phyloP scores from a whole-genome alignment of 2,797 vertebrate species.

The Mionectes olivaceus region DNA sequence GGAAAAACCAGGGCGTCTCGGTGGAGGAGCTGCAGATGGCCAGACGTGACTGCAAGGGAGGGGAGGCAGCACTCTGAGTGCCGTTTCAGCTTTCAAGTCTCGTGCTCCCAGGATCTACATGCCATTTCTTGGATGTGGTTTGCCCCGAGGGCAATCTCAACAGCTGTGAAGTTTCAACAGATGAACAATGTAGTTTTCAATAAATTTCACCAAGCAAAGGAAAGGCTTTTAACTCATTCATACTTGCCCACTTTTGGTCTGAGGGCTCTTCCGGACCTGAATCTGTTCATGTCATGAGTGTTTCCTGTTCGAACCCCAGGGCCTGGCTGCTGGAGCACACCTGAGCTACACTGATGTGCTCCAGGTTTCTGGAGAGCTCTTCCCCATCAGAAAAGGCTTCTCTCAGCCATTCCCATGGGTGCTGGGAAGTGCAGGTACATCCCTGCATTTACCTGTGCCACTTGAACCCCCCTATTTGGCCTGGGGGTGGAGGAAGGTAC shows the following conservation, averaged over 20 bases:
- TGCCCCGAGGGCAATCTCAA: conserved; percentile 42
- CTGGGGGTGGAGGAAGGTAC: neutral
- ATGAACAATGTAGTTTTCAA: conserved; percentile 57
- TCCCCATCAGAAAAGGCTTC: neutral
- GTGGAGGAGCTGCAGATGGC: neutral
- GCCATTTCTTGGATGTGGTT: conserved; percentile 71
- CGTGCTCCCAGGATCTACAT: conserved; percentile 41
- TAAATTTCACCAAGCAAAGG: neutral
- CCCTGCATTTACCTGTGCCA: neutral
- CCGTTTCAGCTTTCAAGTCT: conserved; percentile 25
- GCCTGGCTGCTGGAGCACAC: neutral
- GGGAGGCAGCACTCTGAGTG: neutral
- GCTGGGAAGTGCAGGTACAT: neutral
- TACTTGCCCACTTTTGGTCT: neutral
- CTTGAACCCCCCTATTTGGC: neutral
- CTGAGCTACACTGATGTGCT: neutral
- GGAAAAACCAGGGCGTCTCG: rapidly evolving
- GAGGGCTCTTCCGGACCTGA: neutral
- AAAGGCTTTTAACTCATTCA: conserved; percentile 57
- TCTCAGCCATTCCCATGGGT: neutral
- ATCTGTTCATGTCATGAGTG: rapidly evolving
- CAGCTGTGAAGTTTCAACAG: conserved; percentile 63
- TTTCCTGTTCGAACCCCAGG: neutral
- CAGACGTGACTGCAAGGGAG: neutral
- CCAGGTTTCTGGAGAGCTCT: neutral